Conservation (phyloP, 2,113 vertebrate genomes). For the Patagioenas fasciata region DNA sequence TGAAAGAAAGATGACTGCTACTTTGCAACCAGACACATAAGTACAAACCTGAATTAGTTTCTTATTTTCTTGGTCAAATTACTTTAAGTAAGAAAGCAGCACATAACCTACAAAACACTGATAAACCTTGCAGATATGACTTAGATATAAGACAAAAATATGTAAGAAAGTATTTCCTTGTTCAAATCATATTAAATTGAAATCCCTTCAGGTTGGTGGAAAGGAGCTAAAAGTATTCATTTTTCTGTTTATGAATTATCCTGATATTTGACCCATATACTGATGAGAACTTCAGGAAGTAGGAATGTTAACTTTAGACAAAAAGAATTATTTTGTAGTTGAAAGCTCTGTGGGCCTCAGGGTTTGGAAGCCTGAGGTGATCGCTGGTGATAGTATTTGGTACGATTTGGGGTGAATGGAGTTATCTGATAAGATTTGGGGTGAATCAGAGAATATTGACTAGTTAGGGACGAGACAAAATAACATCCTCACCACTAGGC, state of each 20-base stretch:
- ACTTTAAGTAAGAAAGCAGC: neutral
- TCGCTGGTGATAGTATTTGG: neutral
- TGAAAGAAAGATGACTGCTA: neutral
- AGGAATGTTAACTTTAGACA: neutral
- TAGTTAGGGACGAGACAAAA: neutral
- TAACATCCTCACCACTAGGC: rapidly evolving
- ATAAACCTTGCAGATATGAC: neutral
- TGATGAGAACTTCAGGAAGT: neutral
- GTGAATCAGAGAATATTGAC: neutral
- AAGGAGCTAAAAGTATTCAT: neutral
- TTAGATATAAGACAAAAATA: neutral
- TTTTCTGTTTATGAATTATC: neutral
- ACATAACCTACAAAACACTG: neutral
- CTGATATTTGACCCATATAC: neutral
- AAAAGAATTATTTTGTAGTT: neutral
- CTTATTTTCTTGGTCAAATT: neutral
- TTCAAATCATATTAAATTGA: neutral
- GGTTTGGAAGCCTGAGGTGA: neutral
- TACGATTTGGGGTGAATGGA: neutral
- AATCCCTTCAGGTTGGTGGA: neutral
- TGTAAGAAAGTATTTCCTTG: neutral
- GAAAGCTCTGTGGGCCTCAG: neutral
- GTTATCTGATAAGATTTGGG: neutral
- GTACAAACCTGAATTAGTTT: neutral
- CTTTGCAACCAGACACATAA: neutral